Base-by-base conservation (phyloP, 1,140 invertebrate genomes). In the Latrodectus geometricus region DNA sequence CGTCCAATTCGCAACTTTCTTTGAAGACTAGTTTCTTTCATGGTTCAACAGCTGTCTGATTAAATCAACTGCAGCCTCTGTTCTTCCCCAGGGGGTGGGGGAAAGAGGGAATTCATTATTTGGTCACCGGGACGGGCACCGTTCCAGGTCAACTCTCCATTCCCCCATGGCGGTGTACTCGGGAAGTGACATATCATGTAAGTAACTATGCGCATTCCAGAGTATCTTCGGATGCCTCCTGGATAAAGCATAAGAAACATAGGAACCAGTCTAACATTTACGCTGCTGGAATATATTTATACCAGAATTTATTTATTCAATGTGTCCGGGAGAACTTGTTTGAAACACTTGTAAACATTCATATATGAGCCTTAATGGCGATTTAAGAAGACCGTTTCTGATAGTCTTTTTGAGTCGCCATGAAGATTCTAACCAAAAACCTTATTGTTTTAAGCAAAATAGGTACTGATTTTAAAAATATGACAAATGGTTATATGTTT, bases 1-100 rank as follows among this genome's bases (percentile, higher is more conserved):
- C 73, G 73, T 56, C 73, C 73, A 75, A 75, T 75, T 75, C 73
- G 73, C 73, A 17, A 75, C 49, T 54, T 75, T 75, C 52, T 56
- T 56, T 54, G 15, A 21, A 75, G 4, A 61, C 54, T 69, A 15
- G 50, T 20, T 75, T 56, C 73, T 75, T 75, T 75, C 73, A 23
- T 48, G 73, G 35, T 23, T 75, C 49, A 75, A 75, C 73, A 75
- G 73, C 73, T 75, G 73, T 75, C 73, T 75, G 73, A 75, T 75
- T 75, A 75, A 75, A 75, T 75, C 73, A 75, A 75, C 73, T 75
- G 12, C n/a, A 48, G 17, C n/a, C 14, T 14, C 12, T 15, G 5
- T 73, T 23, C 23, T 73, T 49, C 48, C 23, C 54, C 17, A 11
- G 54, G 54, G 54, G 15, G 21, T 23, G 74, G 50, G 15, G 15